Evolutionary conservation across 2,113 vertebrate genomes (phyloP), one percentile per base, ranked within the genome.

Genomic region (Thryonomys swinderianus): DNA sequence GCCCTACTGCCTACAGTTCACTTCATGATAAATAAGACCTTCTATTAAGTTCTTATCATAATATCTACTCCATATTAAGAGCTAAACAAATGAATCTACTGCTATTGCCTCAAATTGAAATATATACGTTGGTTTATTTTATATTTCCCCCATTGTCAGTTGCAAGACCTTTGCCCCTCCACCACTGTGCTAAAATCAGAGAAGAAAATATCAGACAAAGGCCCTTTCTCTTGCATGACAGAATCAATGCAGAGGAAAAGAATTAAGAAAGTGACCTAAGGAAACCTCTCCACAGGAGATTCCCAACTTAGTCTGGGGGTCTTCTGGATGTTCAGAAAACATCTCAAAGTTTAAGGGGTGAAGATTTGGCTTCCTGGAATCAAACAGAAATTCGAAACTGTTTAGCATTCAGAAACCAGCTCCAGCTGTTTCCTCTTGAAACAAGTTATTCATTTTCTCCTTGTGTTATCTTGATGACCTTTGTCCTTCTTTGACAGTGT

Each of bases 321-420:
- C 93, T 95, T 94, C 40, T 45, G 37, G 27, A 94, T 96, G 96
- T 89, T 97, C 93, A 93, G 95, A 97, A 97, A 13, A 59, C 69
- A 92, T 95, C 96, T 95, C 94, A 97, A 97, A 97, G 94, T 97
- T 94, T 86, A 93, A 97, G 86, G 95, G 89, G 80, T 97, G 64
- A 97, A 88, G 89, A 96, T 94, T 45, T 85, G 48, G 85, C 64
- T 96, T 95, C 87, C 94, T 93, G 90, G 91, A 93, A 97, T 97
- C 97, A 97, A 97, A 97, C 81, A 37, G 73, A 95, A 90, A 95
- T 84, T 96, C 94, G 82, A 96, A 97, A 96, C 96, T 97, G 81
- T 97, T 97, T 97, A 97, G 94, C 95, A 97, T 96, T 97, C 96
- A 96, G 93, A 97, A 91, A 89, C 80, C 76, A 96, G 93, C 93